phyloP scores from a whole-genome alignment of 2,797 vertebrate genomes.

The Pyrocephalus nanus region DNA sequence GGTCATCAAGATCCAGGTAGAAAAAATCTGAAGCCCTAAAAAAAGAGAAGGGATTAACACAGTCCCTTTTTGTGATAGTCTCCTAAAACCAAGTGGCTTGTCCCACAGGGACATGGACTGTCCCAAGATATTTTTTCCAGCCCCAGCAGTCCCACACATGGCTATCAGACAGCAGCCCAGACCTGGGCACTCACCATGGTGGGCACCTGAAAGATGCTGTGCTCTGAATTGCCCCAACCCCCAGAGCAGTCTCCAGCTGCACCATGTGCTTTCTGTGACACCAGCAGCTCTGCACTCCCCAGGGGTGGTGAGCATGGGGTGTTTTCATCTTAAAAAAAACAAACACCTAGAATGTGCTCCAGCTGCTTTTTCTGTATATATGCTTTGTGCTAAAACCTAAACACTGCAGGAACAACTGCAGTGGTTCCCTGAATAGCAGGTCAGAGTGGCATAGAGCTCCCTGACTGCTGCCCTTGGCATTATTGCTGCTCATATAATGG shows the following conservation, averaged over 20 bases:
- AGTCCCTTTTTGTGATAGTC: not conserved
- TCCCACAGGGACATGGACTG: not conserved
- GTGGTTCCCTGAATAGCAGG: not conserved
- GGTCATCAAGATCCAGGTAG: not conserved
- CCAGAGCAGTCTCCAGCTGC: not conserved
- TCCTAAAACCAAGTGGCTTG: not conserved
- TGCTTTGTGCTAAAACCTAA: not conserved
- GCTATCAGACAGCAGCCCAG: not conserved
- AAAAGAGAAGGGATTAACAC: not conserved
- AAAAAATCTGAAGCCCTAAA: not conserved
- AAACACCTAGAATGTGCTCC: not conserved
- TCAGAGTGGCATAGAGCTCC: not conserved
- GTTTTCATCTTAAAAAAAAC: not conserved
- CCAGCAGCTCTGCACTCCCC: not conserved
- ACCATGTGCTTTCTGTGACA: not conserved
- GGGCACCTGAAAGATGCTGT: not conserved
- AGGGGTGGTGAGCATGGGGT: accelerated
- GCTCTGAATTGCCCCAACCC: not conserved
- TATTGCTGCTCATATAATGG: not conserved
- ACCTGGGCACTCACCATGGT: accelerated
- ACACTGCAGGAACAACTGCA: not conserved
- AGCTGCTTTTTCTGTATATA: not conserved
- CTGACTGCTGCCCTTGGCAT: not conserved
- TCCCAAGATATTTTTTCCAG: not conserved
- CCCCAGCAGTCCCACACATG: not conserved